A percentile compares a stretch with the other conserved stretches of the same genome.
Conservation (phyloP, 2,888 invertebrate species). For the Hetaerina titia region DNA sequence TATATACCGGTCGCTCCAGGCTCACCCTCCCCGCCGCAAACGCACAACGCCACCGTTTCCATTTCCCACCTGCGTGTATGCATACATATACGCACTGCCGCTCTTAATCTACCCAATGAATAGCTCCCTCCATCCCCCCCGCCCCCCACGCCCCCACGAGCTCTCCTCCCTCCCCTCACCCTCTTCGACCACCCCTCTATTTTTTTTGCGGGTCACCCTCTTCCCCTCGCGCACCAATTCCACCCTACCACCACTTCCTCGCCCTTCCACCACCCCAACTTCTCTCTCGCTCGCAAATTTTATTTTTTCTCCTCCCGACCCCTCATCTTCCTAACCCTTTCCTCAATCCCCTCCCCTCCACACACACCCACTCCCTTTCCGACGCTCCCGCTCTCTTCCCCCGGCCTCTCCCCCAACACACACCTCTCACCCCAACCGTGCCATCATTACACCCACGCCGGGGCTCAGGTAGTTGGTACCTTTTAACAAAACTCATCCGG, state of each 20-base stretch:
- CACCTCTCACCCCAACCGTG: background rate
- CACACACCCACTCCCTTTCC: background rate
- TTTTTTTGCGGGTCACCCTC: background rate
- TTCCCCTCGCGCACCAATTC: background rate
- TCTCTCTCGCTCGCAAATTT: too few species aligned
- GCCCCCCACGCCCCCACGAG: too few species aligned
- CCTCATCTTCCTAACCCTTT: background rate
- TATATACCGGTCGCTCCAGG: background rate
- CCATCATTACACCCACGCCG: conserved; percentile 10
- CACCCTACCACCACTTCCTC: background rate
- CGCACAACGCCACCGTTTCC: background rate
- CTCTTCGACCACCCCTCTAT: background rate
- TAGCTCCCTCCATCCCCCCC: too few species aligned
- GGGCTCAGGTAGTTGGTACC: conserved; percentile 15
- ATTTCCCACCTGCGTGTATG: background rate
- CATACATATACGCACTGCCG: background rate
- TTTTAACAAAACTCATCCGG: conserved; percentile 66
- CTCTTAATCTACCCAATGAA: background rate
- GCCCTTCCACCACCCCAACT: background rate
- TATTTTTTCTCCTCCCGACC: background rate
- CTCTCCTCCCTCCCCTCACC: too few species aligned
- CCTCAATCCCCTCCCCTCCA: background rate
- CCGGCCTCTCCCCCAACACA: background rate
- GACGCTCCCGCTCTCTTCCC: background rate
- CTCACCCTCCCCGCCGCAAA: background rate